Evolutionary conservation across 2,113 vertebrate genomes (phyloP).

Genomic region (Apteryx owenii): DNA sequence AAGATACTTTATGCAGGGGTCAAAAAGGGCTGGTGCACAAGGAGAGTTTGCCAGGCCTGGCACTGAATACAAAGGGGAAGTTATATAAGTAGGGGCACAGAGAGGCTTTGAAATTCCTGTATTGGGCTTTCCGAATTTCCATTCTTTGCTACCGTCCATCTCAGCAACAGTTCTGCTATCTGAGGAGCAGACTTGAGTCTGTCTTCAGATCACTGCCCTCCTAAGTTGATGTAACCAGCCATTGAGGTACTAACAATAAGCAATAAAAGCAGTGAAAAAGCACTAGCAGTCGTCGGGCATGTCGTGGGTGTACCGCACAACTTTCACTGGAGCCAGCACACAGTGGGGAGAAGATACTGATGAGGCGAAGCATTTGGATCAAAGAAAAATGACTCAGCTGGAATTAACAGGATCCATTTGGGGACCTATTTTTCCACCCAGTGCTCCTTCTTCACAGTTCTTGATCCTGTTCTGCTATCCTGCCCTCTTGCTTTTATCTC

Average conservation of each 20-base stretch:
- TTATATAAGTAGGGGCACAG: background rate
- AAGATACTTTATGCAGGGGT: background rate
- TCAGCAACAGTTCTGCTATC: background rate
- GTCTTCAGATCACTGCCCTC: background rate
- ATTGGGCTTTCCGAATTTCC: background rate
- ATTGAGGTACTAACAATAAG: background rate
- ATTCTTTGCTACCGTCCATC: background rate
- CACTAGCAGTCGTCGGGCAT: background rate
- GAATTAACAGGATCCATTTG: slow-evolving; percentile 1
- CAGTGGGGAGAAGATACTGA: background rate
- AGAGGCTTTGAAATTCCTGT: background rate
- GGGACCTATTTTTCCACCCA: background rate
- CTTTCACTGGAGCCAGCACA: rapidly evolving
- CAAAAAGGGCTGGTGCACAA: background rate
- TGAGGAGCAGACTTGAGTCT: background rate
- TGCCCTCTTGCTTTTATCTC: background rate
- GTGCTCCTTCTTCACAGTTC: background rate
- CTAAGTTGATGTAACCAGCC: background rate
- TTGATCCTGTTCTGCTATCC: background rate
- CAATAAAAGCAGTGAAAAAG: background rate
- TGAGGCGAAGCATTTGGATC: background rate
- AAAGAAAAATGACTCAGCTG: slow-evolving; percentile 5
- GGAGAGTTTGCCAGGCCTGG: background rate
- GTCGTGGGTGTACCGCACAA: background rate
- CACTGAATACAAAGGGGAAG: background rate